Base-by-base conservation (phyloP, 2,113 vertebrate genomes). In the Platanista minor region DNA sequence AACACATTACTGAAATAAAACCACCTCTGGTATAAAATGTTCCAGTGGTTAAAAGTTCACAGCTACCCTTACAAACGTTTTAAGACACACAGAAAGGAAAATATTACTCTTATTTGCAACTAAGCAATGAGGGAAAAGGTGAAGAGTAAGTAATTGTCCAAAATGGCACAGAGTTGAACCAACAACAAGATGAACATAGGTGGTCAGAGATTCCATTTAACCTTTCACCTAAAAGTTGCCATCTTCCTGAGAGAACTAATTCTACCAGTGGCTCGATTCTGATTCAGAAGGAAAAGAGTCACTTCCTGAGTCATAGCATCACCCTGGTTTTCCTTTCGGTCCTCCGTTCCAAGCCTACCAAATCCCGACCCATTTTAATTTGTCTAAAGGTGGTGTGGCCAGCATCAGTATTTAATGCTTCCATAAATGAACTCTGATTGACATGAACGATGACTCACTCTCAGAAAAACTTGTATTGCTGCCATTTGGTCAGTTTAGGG, bases 331-430 rank as follows among this genome's bases (percentile, higher is more conserved):
- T 97, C 96, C 96, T 94, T 95, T 86, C 3, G 61, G n/a, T 85
- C 49, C 64, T 83, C 93, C 0, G 3, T 92, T 93, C 95, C 96
- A 96, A 93, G 52, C 31, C 93, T 91, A 82, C 86, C 86, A 93
- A 91, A 94, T 80, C 89, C 93, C 94, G 88, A 78, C 94, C 96
- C 95, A 86, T 97, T 92, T 98, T 90, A 98, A 95, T 74, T 91
- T 91, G 90, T 92, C 82, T n/a, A 61, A 97, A 93, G 95, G 98
- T 90, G 67, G 84, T 80, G 41, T 90, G 77, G 62, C 87, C 90
- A 66, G 39, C 77, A 71, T 66, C 31, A 94, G 77, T 85, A 71
- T 71, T 81, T 96, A 94, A 71, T 83, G 96, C 96, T 97, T 97
- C 91, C 92, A 94, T 90, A 94, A 75, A 83, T 82, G 54, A 92